Evolutionary conservation across 2,797 vertebrate species (phyloP).

Genomic region (Synanceia verrucosa): DNA sequence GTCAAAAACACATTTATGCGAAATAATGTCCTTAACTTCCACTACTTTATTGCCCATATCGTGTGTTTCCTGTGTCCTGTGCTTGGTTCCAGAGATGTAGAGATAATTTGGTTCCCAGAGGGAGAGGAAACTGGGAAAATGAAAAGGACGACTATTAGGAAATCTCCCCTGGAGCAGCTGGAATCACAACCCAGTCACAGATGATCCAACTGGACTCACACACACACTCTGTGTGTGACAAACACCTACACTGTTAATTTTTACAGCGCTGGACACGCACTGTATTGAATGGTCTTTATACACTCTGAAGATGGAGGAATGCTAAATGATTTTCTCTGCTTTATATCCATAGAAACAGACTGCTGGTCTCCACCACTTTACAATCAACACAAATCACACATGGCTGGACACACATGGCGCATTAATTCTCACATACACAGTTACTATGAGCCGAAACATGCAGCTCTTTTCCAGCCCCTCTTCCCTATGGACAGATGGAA

Average conservation of each 20-base stretch:
- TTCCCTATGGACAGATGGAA: constrained; percentile 64
- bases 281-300: constrained; percentile 15
- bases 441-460: constrained; percentile 29
- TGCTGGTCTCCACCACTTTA: constrained; percentile 5
- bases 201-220: constrained; percentile 26
- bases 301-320: constrained; percentile 1
- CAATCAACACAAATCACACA: constrained; percentile 30
- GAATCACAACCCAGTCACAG: constrained; percentile 51
- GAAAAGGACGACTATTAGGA: constrained; percentile 54
- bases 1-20: constrained; percentile 11
- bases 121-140: constrained; percentile 33
- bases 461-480: constrained; percentile 40
- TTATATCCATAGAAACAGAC: constrained; percentile 28
- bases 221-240: constrained; percentile 28
- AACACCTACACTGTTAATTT: constrained; percentile 32
- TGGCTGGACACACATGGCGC: constrained; percentile 2
- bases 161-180: constrained; percentile 69
- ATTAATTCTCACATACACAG: not conserved
- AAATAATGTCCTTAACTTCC: not conserved
- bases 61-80: constrained; percentile 29
- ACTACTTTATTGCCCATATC: constrained; percentile 32
- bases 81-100: constrained; percentile 40
- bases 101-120: constrained; percentile 62
- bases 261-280: constrained; percentile 10
- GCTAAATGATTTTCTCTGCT: constrained; percentile 25